Percentiles rank a stretch among this genome's conserved stretches.
phyloP scores from a whole-genome alignment of 2,113 vertebrate species.

The Erinaceus europaeus region DNA sequence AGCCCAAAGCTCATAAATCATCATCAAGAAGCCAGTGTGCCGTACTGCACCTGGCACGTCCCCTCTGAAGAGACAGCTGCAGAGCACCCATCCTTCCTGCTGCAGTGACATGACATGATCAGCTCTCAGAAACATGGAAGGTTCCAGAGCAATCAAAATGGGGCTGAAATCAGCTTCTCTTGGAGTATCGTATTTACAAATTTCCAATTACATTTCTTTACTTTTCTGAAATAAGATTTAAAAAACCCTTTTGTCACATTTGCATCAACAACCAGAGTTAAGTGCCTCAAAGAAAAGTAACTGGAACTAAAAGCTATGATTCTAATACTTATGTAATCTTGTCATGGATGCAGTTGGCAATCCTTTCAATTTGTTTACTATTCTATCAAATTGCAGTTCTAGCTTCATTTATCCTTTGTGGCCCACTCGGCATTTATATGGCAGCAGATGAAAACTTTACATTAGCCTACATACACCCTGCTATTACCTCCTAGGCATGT shows the following conservation, averaged over 20 bases:
- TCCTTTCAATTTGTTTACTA: neutral
- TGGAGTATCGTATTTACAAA: neutral
- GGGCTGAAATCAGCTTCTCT: neutral
- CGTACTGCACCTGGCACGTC: constrained; percentile 12
- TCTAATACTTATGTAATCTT: neutral
- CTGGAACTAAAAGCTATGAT: neutral
- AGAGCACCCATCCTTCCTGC: neutral
- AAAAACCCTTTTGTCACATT: neutral
- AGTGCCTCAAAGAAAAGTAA: neutral
- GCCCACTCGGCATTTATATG: neutral
- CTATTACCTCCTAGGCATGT: neutral
- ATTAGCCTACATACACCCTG: neutral
- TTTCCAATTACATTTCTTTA: neutral
- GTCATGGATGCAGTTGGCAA: neutral
- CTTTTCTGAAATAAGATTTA: neutral
- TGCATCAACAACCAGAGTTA: neutral
- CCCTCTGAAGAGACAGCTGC: constrained; percentile 52
- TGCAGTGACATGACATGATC: neutral
- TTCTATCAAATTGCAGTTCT: neutral
- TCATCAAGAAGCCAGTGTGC: constrained; percentile 22
- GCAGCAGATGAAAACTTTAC: neutral
- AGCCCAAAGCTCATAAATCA: constrained; percentile 55
- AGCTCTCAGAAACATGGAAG: neutral
- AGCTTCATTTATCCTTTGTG: neutral
- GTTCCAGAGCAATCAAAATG: neutral